A percentile compares a stretch with the other conserved stretches of the same genome.
These are phyloP conservation scores for Pipistrellus kuhlii DNA, from an alignment of 2,797 vertebrate species.

Conservation along the genomic window DNA sequence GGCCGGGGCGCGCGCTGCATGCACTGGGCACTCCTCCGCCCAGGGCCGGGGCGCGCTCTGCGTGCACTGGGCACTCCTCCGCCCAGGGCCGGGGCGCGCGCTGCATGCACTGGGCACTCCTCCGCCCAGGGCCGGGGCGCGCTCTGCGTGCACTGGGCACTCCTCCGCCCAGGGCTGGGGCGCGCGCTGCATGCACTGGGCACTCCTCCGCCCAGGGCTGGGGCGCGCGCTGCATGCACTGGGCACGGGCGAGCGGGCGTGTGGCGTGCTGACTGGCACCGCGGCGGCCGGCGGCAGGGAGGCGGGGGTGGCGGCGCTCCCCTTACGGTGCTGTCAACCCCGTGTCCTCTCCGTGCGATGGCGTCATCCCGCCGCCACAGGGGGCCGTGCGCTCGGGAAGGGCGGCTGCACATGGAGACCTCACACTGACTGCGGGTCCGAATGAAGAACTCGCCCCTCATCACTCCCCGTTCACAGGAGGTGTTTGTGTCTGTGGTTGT, in stretches of 20 bases:
- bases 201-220: no score
- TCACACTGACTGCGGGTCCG: conserved; percentile 72
- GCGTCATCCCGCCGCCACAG: neutral
- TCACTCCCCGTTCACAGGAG: conserved; percentile 76
- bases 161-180: neutral
- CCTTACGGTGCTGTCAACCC: neutral
- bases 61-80: no score
- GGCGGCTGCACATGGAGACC: conserved; percentile 45
- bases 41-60: neutral
- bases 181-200: no score
- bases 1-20: neutral
- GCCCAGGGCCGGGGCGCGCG: neutral
- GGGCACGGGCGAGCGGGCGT: conserved; percentile 5
- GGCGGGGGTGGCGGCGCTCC: neutral
- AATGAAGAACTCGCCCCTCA: conserved; percentile 76
- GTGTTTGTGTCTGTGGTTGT: conserved; percentile 59
- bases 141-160: no score
- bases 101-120: no score
- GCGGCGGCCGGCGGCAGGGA: neutral
- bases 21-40: neutral
- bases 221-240: conserved; percentile 3
- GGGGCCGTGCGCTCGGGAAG: conserved; percentile 16
- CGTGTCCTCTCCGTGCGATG: neutral
- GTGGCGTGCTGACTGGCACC: neutral
- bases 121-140: neutral